phyloP scores from a whole-genome alignment of 1,140 invertebrate genomes.

The Spodoptera frugiperda region DNA sequence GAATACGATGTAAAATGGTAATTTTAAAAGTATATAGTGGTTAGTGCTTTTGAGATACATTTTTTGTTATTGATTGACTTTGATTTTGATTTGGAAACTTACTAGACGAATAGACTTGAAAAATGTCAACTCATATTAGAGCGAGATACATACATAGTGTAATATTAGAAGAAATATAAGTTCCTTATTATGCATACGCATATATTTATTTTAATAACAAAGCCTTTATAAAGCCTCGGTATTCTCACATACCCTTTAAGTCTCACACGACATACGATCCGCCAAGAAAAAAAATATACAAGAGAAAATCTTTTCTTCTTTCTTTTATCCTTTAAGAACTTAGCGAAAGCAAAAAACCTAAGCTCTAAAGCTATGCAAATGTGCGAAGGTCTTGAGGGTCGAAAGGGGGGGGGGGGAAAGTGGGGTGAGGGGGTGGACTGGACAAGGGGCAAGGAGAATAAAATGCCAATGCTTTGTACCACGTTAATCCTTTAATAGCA shows the following conservation, averaged over 20 bases:
- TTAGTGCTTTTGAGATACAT: no score
- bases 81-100: no score
- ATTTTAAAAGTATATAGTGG: no score
- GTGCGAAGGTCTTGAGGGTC: constrained; percentile 80
- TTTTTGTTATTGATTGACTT: no score
- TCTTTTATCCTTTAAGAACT: constrained; percentile 78
- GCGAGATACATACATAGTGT: no score
- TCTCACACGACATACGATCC: constrained; percentile 1
- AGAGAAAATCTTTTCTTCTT: constrained; percentile 63
- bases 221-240: not conserved
- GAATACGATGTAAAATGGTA: no score
- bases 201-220: no score
- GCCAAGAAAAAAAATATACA: constrained; percentile 23
- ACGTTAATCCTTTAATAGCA: constrained; percentile 84
- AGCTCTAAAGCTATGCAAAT: constrained; percentile 83
- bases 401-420: constrained; percentile 60
- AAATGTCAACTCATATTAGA: no score
- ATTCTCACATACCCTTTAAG: not conserved
- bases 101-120: no score
- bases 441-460: constrained; percentile 76
- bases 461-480: constrained; percentile 81
- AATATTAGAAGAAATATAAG: no score
- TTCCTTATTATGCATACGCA: no score
- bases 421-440: constrained; percentile 65
- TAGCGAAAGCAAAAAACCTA: constrained; percentile 75